Percentiles rank a stretch among this genome's conserved stretches.
phyloP scores from a whole-genome alignment of 1,140 invertebrate species.

The Saxidomus purpurata region DNA sequence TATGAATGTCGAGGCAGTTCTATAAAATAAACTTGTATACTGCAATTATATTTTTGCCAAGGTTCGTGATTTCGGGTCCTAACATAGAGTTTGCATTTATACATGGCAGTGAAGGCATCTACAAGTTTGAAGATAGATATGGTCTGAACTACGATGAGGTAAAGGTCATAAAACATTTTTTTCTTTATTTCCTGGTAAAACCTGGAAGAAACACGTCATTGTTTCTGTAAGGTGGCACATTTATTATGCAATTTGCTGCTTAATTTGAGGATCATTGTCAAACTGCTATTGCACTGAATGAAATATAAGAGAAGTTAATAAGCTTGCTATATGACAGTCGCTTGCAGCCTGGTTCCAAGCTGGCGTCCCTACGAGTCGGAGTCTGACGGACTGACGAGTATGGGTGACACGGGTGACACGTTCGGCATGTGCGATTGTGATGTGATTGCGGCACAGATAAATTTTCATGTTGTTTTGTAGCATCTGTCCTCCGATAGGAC shows the following conservation, averaged over 20 bases:
- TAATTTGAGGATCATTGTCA: background rate
- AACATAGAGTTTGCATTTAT: constrained; percentile 49
- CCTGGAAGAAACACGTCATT: too few relatives aligned
- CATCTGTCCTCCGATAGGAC: background rate
- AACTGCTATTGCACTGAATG: background rate
- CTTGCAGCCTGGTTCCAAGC: background rate
- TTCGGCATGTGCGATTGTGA: background rate
- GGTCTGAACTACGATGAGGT: constrained; percentile 63
- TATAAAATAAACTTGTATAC: too few relatives aligned
- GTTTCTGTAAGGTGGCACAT: too few relatives aligned
- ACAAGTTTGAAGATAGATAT: constrained; percentile 51
- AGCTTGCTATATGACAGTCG: background rate
- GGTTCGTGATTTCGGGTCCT: constrained; percentile 62
- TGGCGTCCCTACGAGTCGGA: background rate
- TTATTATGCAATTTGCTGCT: too few relatives aligned
- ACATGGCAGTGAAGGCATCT: constrained; percentile 50
- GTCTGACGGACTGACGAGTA: background rate
- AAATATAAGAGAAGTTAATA: constrained; percentile 3
- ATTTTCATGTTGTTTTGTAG: background rate
- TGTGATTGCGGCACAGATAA: background rate
- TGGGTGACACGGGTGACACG: background rate
- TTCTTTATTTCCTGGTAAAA: too few relatives aligned
- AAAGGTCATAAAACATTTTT: too few relatives aligned
- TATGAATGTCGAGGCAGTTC: too few relatives aligned
- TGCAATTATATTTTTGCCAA: too few relatives aligned